Evolutionary conservation across 1,140 invertebrate genomes (phyloP).

Genomic region (Pogonomyrmex barbatus): DNA sequence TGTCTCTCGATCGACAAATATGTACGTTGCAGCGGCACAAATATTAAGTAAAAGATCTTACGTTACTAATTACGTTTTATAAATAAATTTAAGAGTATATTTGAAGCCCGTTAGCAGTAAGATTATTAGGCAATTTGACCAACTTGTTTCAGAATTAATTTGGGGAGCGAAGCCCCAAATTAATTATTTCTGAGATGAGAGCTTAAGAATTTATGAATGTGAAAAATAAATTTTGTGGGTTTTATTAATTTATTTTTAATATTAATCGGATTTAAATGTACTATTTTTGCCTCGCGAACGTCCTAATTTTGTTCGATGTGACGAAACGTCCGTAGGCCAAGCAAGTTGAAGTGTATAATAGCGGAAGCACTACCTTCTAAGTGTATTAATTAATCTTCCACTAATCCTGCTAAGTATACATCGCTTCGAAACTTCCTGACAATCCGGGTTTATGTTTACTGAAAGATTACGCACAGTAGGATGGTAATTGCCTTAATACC

Average conservation of each 20-base stretch:
- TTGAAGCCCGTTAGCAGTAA: neutral
- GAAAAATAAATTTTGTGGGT: neutral
- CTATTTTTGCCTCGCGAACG: neutral
- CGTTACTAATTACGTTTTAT: neutral
- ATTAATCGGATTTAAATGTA: neutral
- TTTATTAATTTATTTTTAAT: neutral
- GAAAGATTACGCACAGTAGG: slow-evolving; percentile 62
- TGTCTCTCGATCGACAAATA: neutral
- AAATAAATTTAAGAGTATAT: neutral
- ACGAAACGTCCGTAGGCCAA: slow-evolving; percentile 10
- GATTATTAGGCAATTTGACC: neutral
- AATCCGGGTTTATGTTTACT: slow-evolving; percentile 63
- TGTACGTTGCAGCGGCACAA: neutral
- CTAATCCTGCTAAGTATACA: slow-evolving; percentile 63
- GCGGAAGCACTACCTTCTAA: slow-evolving; percentile 31
- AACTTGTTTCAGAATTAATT: neutral
- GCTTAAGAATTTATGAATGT: neutral
- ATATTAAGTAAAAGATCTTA: neutral
- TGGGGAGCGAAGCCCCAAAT: neutral
- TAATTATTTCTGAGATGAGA: too few species aligned
- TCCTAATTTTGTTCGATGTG: slow-evolving; percentile 1
- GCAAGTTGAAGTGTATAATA: slow-evolving; percentile 57
- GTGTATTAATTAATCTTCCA: slow-evolving; percentile 62
- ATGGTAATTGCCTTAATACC: slow-evolving; percentile 64
- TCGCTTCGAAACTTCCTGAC: slow-evolving; percentile 60